Conservation (phyloP, 1,140 invertebrate genomes). For the Drosophila watanabei region DNA sequence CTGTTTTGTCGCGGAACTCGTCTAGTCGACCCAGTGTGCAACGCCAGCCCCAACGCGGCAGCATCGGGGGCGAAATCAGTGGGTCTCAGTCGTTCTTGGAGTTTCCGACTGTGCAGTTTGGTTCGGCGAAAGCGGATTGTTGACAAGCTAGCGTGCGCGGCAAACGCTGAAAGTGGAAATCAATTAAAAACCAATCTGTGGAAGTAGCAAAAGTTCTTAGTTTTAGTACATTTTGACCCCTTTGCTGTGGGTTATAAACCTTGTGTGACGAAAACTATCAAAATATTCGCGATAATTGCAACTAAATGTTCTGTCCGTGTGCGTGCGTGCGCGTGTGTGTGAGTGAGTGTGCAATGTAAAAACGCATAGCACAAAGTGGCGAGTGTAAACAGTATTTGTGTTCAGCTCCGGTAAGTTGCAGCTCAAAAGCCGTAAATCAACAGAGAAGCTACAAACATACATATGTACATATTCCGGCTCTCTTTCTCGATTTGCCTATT, state of each 20-base stretch:
- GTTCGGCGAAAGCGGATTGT: conserved; percentile 2
- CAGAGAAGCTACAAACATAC: neutral
- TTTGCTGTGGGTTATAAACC: neutral
- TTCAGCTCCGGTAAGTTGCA: conserved; percentile 47
- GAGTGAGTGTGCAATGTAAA: conserved; percentile 22
- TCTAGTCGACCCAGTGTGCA: conserved; percentile 14
- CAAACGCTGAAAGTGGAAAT: conserved; percentile 9
- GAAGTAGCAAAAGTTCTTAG: conserved; percentile 30
- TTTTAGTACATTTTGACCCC: conserved; percentile 1
- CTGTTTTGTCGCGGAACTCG: neutral
- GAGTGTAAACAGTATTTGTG: conserved; percentile 32
- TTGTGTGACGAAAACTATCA: neutral
- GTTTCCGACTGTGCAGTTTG: conserved; percentile 57
- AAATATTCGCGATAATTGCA: conserved; percentile 7
- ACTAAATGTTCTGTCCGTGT: conserved; percentile 12
- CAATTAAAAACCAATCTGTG: conserved; percentile 21
- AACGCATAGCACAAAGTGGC: conserved; percentile 23
- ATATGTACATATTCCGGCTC: conserved; percentile 10
- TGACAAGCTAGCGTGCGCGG: conserved; percentile 23
- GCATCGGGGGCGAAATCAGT: conserved; percentile 23
- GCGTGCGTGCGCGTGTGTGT: conserved; percentile 1
- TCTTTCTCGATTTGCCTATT: conserved; percentile 38
- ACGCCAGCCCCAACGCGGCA: conserved; percentile 12
- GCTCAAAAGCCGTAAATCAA: conserved; percentile 20
- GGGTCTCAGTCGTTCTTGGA: conserved; percentile 43